These are phyloP conservation scores for Bubo blakistoni DNA, from an alignment of 2,113 vertebrate genomes.

Conservation along the genomic window DNA sequence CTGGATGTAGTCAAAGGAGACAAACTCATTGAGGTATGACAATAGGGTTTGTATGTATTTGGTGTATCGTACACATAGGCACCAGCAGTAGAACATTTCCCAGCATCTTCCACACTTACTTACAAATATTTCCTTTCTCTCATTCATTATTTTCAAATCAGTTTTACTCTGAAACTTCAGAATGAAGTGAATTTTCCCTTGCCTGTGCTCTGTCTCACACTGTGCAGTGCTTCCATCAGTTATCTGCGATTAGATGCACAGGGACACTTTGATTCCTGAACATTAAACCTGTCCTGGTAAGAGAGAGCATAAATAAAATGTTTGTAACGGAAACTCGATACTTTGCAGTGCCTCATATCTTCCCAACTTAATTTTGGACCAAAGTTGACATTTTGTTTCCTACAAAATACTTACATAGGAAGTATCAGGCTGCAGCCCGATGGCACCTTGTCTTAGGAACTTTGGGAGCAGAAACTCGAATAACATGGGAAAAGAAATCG, in stretches of 20 bases:
- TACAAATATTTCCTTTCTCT: not conserved
- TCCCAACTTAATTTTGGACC: not conserved
- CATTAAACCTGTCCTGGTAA: not conserved
- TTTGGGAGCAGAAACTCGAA: not conserved
- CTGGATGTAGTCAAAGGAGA: constrained; percentile 98
- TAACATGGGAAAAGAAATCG: not conserved
- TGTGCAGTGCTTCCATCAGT: not conserved
- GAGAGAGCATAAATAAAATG: not conserved
- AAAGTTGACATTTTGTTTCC: not conserved
- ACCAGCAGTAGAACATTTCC: not conserved
- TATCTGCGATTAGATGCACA: not conserved
- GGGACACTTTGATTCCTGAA: not conserved
- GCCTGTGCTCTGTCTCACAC: not conserved
- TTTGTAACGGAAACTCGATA: not conserved
- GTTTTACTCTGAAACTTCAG: not conserved
- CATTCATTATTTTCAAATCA: not conserved
- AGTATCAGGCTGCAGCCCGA: not conserved
- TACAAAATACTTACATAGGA: not conserved
- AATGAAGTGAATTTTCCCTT: not conserved
- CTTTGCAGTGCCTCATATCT: not conserved
- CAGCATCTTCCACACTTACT: not conserved
- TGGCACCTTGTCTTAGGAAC: not conserved
- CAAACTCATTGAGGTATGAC: constrained; percentile 94
- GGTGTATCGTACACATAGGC: not conserved
- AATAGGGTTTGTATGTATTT: not conserved